Evolutionary conservation across 2,888 invertebrate genomes (phyloP).

Genomic region (Octodonta nipae): DNA sequence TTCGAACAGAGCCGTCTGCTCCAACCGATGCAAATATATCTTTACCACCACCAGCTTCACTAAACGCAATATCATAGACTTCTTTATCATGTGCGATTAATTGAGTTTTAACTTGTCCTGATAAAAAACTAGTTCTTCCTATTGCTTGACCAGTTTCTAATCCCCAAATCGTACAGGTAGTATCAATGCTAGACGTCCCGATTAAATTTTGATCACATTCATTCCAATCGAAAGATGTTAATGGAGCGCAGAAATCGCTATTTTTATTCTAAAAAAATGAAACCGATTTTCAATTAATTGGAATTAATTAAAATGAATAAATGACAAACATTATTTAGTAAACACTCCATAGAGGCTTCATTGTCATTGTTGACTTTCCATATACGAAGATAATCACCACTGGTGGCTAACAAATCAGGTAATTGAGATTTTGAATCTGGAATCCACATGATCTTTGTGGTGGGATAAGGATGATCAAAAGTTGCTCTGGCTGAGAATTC

Average conservation of each 20-base stretch:
- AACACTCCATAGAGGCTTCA: constrained; percentile 79
- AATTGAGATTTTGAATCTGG: constrained; percentile 92
- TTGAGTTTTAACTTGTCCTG: constrained; percentile 96
- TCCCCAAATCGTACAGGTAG: constrained; percentile 99
- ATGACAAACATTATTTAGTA: constrained; percentile 94
- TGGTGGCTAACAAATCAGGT: constrained; percentile 89
- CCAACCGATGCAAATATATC: constrained; percentile 99
- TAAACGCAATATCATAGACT: constrained; percentile 98
- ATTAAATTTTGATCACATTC: constrained; percentile 97
- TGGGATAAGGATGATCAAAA: constrained; percentile 98
- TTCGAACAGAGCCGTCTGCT: constrained; percentile 94
- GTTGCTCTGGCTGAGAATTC: constrained; percentile 94
- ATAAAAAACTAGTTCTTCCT: constrained; percentile 80
- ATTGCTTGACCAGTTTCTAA: constrained; percentile 85
- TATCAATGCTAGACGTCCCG: constrained; percentile 96
- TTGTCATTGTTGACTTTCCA: constrained; percentile 94
- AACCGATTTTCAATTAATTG: too few relatives aligned
- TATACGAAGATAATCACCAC: constrained; percentile 88
- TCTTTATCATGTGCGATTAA: constrained; percentile 98
- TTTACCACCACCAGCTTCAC: constrained; percentile 85
- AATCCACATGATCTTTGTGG: constrained; percentile 99
- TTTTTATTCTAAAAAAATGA: constrained; percentile 99
- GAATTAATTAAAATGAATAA: too few relatives aligned
- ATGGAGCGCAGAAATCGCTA: constrained; percentile 96
- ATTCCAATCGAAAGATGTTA: constrained; percentile 99